Percentiles rank a stretch among this genome's conserved stretches.
phyloP scores from a whole-genome alignment of 2,888 invertebrate genomes.

The Fragum sueziense region DNA sequence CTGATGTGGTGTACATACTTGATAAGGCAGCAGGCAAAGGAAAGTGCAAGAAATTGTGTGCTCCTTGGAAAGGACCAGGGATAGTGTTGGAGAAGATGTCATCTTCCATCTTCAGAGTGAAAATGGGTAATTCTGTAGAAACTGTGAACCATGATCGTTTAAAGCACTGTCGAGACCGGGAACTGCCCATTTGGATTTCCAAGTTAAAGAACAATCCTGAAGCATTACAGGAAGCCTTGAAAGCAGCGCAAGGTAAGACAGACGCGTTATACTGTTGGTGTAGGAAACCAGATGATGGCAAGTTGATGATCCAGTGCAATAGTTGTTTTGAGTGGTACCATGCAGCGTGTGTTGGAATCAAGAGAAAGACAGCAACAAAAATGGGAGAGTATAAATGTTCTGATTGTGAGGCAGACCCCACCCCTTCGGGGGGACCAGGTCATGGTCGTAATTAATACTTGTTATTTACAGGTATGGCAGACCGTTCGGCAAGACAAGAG shows the following conservation, averaged over 20 bases:
- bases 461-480: constrained; percentile 5
- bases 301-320: constrained; percentile 4
- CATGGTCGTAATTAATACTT: background rate
- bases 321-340: background rate
- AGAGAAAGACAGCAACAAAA: background rate
- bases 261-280: constrained; percentile 6
- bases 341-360: background rate
- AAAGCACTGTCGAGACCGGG: constrained; percentile 24
- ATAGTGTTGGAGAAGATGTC: constrained; percentile 29
- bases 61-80: constrained; percentile 49
- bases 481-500: background rate
- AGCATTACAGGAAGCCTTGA: background rate
- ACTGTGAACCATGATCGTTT: constrained; percentile 36
- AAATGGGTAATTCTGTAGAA: background rate
- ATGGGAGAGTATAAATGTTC: background rate
- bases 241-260: background rate
- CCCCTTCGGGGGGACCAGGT: background rate
- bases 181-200: constrained; percentile 17
- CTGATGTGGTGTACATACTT: constrained; percentile 33
- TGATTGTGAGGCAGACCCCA: background rate
- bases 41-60: constrained; percentile 25
- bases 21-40: constrained; percentile 32
- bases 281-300: constrained; percentile 1
- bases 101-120: constrained; percentile 33
- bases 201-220: background rate